Evolutionary conservation across 2,113 vertebrate species (phyloP).

Genomic region (Mellivora capensis): DNA sequence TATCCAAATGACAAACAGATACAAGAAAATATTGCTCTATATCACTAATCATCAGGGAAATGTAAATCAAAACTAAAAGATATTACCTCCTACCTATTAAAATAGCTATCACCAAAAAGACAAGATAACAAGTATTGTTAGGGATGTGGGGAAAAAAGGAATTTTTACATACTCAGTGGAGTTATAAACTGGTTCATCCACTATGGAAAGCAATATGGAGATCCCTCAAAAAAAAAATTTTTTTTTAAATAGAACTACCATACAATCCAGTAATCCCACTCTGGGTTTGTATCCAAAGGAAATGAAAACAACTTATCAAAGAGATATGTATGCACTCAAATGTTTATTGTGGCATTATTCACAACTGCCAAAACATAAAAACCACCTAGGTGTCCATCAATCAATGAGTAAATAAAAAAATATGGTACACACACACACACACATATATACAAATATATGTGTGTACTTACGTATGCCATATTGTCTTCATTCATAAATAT

Average conservation of each 20-base stretch:
- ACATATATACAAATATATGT: not conserved
- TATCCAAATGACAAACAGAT: not conserved
- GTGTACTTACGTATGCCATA: not conserved
- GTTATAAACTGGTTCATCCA: not conserved
- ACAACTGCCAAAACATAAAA: not conserved
- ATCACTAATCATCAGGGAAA: not conserved
- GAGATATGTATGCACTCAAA: not conserved
- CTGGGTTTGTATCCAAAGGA: not conserved
- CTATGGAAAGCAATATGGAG: not conserved
- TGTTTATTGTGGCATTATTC: not conserved
- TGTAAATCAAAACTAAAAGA: not conserved
- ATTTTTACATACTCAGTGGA: not conserved
- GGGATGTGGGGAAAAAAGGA: not conserved
- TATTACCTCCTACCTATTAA: not conserved
- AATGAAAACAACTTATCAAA: not conserved
- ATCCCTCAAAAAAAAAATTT: not conserved
- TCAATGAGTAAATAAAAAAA: not conserved
- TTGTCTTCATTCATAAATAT: not conserved
- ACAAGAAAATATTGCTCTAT: not conserved
- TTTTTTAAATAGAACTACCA: not conserved
- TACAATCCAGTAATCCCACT: not conserved
- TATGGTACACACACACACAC: not conserved
- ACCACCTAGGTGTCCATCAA: not conserved
- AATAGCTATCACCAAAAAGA: not conserved
- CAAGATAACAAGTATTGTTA: not conserved